These are phyloP conservation scores for Pseudococcus viburni DNA, from an alignment of 2,888 invertebrate genomes.

Conservation along the genomic window DNA sequence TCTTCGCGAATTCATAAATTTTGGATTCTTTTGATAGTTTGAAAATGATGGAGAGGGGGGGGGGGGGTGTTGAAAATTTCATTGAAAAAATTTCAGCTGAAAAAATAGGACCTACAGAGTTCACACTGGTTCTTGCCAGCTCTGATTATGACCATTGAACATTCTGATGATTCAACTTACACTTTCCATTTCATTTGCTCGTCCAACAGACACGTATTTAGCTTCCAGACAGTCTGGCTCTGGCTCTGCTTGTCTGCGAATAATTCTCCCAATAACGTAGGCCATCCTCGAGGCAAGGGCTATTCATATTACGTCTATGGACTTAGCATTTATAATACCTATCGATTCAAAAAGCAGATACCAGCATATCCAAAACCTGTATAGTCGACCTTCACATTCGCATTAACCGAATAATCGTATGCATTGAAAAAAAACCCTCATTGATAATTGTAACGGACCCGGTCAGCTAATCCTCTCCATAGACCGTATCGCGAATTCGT, in stretches of 20 bases:
- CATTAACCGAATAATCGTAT: not conserved
- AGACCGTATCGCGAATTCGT: not conserved
- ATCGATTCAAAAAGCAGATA: not conserved
- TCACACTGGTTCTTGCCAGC: no score
- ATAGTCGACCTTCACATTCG: constrained; percentile 22
- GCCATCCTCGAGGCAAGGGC: not conserved
- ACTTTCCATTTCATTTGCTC: no score
- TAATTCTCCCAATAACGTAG: not conserved
- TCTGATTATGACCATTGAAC: no score
- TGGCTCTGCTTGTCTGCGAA: no score
- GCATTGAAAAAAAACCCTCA: not conserved
- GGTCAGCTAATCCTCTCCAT: not conserved
- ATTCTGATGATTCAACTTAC: no score
- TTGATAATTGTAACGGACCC: not conserved
- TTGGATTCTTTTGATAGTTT: no score
- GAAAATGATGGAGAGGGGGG: no score
- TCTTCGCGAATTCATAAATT: no score
- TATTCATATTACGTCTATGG: not conserved
- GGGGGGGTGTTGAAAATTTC: no score
- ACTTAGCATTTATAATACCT: not conserved
- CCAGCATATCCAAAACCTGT: not conserved
- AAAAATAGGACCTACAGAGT: no score
- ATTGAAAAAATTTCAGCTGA: no score
- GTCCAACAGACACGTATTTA: no score
- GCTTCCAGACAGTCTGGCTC: not conserved